A percentile compares a stretch with the other conserved stretches of the same genome.
phyloP scores from a whole-genome alignment of 2,797 vertebrate genomes.

The Anguilla pacifica region DNA sequence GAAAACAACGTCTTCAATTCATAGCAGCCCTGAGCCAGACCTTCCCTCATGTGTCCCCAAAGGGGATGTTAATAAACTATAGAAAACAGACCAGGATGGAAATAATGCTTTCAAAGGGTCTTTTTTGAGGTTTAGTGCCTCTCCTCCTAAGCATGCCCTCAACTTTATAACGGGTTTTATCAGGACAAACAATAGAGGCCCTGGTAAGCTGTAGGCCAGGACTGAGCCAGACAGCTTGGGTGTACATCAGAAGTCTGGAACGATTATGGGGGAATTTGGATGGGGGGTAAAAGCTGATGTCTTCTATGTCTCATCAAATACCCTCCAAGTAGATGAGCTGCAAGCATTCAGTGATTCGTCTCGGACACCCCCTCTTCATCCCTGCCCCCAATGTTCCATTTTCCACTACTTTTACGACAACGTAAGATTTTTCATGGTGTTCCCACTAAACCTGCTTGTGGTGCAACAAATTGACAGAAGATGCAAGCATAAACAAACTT shows the following conservation, averaged over 20 bases:
- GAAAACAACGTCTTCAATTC: conserved; percentile 50
- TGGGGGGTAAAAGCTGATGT: conserved; percentile 1
- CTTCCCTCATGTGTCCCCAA: conserved; percentile 23
- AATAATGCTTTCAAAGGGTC: not conserved
- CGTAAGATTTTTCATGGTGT: not conserved
- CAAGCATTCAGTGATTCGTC: conserved; percentile 19
- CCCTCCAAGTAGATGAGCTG: not conserved
- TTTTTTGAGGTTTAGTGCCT: not conserved
- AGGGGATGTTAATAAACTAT: not conserved
- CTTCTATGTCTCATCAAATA: not conserved
- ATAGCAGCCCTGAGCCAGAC: conserved; percentile 39
- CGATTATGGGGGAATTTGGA: not conserved
- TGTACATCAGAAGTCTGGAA: not conserved
- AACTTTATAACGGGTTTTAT: not conserved
- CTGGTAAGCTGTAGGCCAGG: not conserved
- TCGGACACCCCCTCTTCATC: not conserved
- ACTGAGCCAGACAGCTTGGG: conserved; percentile 7
- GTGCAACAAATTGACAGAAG: not conserved
- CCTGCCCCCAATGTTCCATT: not conserved
- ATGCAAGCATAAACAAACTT: not conserved
- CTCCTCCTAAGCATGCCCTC: not conserved
- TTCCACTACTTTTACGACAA: not conserved
- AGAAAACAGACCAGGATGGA: not conserved
- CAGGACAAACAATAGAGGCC: not conserved
- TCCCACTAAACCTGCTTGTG: not conserved